phyloP scores from a whole-genome alignment of 2,113 vertebrate genomes.

The pig (Sus scrofa) region T2T-Sscrofa CM000814.6:74215001-74215500 shows the following conservation, averaged over 20 bases:
- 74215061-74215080: neutral
- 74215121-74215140: neutral
- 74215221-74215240: neutral
- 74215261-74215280: neutral
- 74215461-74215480: neutral
- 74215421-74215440: neutral
- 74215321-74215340: neutral
- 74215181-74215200: neutral
- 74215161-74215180: neutral
- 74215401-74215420: neutral
- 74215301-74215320: neutral
- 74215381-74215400: neutral
- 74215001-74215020: neutral
- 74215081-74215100: neutral
- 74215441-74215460: neutral
- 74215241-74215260: neutral
- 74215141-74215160: neutral
- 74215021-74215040: neutral
- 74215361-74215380: neutral
- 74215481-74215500: neutral
- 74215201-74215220: neutral
- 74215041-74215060: neutral
- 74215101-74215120: neutral
- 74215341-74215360: neutral
- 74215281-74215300: neutral